Evolutionary conservation across 2,888 invertebrate species (phyloP).

Genomic region (Sturmia bella): DNA sequence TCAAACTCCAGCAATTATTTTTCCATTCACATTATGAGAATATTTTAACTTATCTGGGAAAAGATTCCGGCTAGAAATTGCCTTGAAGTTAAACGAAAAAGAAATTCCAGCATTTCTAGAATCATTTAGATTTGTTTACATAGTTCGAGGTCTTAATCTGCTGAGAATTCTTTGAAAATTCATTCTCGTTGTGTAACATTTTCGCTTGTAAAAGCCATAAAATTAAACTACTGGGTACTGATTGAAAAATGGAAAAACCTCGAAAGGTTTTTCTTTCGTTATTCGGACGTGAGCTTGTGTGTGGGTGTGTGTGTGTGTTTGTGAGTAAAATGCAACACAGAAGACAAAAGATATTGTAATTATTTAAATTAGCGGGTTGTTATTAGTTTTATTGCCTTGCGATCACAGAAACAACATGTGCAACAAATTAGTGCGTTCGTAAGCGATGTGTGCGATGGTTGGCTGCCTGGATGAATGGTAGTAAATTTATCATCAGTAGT

Average conservation of each 20-base stretch:
- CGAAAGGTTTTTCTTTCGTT: slow-evolving; percentile 23
- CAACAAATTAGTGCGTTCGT: not conserved
- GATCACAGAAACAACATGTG: slow-evolving; percentile 29
- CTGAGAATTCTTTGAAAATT: not conserved
- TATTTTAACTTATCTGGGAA: not conserved
- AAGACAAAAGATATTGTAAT: slow-evolving; percentile 47
- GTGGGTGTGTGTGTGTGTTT: not conserved
- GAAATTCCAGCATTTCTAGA: not conserved
- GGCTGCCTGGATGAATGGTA: slow-evolving; percentile 9
- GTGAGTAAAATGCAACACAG: slow-evolving; percentile 29
- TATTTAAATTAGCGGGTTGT: slow-evolving; percentile 80
- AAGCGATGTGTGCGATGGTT: slow-evolving; percentile 5
- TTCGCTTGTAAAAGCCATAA: slow-evolving; percentile 39
- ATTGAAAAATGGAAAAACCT: slow-evolving; percentile 20
- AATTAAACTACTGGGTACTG: slow-evolving; percentile 47
- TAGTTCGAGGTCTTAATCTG: slow-evolving; percentile 23
- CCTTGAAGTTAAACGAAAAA: not conserved
- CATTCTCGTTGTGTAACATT: not conserved
- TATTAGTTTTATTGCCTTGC: slow-evolving; percentile 81
- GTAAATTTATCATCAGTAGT: slow-evolving; percentile 22
- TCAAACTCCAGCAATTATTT: not conserved
- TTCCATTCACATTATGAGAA: not conserved
- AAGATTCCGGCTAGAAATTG: too few relatives aligned
- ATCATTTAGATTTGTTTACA: slow-evolving; percentile 33
- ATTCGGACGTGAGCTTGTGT: slow-evolving; percentile 4